Conservation (phyloP, 2,797 vertebrate genomes). For the Emys orbicularis region DNA sequence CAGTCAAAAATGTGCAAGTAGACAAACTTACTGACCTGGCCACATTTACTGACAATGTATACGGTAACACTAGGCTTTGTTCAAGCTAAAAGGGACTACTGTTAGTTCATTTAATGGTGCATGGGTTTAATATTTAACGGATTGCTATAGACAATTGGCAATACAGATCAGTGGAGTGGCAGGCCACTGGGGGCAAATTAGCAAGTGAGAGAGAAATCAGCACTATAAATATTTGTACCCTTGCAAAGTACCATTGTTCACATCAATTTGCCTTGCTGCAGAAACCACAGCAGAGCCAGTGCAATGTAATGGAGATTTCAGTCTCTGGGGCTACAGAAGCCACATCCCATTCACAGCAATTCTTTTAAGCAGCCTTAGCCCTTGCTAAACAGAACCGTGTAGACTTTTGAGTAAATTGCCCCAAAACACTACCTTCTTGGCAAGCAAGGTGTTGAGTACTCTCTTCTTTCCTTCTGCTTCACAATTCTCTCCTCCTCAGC, state of each 20-base stretch:
- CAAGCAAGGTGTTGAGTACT: not conserved
- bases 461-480: not conserved
- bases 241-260: not conserved
- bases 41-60: not conserved
- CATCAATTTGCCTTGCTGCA: not conserved
- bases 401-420: not conserved
- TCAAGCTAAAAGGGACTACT: not conserved
- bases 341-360: fast-evolving
- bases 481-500: fast-evolving
- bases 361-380: not conserved
- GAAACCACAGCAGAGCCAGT: not conserved
- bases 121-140: conserved; percentile 17
- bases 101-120: not conserved
- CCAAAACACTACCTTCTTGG: not conserved
- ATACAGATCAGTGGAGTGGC: not conserved
- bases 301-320: not conserved
- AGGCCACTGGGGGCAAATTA: not conserved
- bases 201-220: not conserved
- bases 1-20: not conserved
- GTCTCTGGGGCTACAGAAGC: not conserved
- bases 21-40: not conserved
- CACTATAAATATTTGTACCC: conserved; percentile 2
- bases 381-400: not conserved
- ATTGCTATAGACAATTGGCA: not conserved
- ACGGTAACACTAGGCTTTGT: not conserved